Percentiles rank a stretch among this genome's conserved stretches.
These are phyloP conservation scores for Cyprinodon tularosa DNA, from an alignment of 2,113 vertebrate species.

Conservation along the genomic window DNA sequence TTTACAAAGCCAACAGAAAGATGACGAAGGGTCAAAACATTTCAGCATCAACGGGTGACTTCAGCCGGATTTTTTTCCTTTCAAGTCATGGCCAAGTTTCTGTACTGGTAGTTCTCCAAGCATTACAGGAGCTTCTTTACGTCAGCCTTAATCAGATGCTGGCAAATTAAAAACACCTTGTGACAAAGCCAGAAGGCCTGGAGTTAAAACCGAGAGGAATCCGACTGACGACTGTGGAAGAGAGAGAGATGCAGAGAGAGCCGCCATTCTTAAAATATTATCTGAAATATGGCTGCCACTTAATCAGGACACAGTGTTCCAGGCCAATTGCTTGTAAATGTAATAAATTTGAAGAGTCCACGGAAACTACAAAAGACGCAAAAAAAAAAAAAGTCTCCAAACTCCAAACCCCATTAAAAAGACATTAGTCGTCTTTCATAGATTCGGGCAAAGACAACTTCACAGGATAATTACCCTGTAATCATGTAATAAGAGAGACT, in stretches of 20 bases:
- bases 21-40: not conserved
- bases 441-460: slow-evolving; percentile 69
- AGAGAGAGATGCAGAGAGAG: not conserved
- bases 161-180: not conserved
- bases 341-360: slow-evolving; percentile 49
- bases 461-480: slow-evolving; percentile 70
- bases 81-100: not conserved
- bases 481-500: slow-evolving; percentile 72
- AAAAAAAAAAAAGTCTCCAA: slow-evolving; percentile 54
- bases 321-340: slow-evolving; percentile 52
- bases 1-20: not conserved
- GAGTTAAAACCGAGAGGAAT: slow-evolving; percentile 20
- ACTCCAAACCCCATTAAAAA: slow-evolving; percentile 70
- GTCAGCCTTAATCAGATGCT: slow-evolving; percentile 8
- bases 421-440: slow-evolving; percentile 66
- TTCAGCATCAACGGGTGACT: not conserved
- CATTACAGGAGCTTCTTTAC: slow-evolving; percentile 2
- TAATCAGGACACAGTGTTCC: slow-evolving; percentile 58
- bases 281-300: slow-evolving; percentile 29
- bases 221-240: slow-evolving; percentile 12
- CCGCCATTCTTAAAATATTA: slow-evolving; percentile 9
- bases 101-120: not conserved
- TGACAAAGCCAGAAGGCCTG: slow-evolving; percentile 15
- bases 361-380: slow-evolving; percentile 50
- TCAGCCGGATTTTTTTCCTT: not conserved